A percentile compares a stretch with the other conserved stretches of the same genome.
These are phyloP conservation scores for Venustaconcha ellipsiformis DNA, from an alignment of 1,140 invertebrate genomes.

Conservation along the genomic window DNA sequence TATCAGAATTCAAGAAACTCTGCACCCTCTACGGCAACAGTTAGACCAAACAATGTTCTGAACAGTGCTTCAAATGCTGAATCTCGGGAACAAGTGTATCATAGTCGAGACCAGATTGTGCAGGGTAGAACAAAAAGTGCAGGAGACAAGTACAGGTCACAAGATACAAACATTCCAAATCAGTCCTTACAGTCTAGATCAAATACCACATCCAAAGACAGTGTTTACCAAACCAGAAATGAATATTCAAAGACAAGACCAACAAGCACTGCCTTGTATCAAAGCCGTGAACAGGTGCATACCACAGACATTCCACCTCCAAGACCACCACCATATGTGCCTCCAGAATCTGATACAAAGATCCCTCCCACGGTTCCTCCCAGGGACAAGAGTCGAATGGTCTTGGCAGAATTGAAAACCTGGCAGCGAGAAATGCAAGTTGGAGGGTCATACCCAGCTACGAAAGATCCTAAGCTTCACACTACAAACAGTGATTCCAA, in stretches of 20 bases:
- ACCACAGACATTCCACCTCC: constrained; percentile 1
- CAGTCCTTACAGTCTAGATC: constrained; percentile 2
- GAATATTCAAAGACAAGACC: constrained; percentile 1
- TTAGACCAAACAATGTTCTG: constrained; percentile 56
- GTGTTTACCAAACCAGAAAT: not conserved
- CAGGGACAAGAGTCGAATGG: constrained; percentile 44
- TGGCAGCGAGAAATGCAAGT: constrained; percentile 51
- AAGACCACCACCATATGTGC: constrained; percentile 30
- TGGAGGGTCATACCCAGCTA: not conserved
- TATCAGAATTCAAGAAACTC: not conserved
- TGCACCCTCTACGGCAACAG: constrained; percentile 45
- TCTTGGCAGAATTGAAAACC: constrained; percentile 53
- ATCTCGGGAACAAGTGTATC: constrained; percentile 26
- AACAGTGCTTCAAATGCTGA: constrained; percentile 18
- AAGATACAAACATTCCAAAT: constrained; percentile 3
- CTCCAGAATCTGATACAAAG: constrained; percentile 24
- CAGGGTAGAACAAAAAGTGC: constrained; percentile 9
- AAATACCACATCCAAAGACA: constrained; percentile 16
- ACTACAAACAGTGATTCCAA: constrained; percentile 31
- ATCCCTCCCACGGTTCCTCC: constrained; percentile 54
- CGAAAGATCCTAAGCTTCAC: not conserved
- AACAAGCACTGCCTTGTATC: constrained; percentile 4
- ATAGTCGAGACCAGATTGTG: constrained; percentile 6
- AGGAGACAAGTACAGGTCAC: constrained; percentile 7
- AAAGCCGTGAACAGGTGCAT: constrained; percentile 5